Conservation (phyloP, 2,113 vertebrate species). For the Pachycephala philippinensis region DNA sequence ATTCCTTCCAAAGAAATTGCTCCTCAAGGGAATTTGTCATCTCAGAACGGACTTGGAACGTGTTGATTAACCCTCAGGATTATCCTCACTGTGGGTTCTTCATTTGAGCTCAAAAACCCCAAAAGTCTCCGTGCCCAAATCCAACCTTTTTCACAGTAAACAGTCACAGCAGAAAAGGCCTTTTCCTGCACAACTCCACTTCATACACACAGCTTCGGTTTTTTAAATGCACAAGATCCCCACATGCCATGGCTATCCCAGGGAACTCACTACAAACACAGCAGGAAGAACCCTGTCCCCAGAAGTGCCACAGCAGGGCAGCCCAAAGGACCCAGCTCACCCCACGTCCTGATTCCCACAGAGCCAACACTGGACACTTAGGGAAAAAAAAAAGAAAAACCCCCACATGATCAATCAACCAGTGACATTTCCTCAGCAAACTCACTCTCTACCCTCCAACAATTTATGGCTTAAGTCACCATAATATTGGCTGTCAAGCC, state of each 20-base stretch:
- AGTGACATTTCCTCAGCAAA: slow-evolving; percentile 41
- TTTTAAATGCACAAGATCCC: background rate
- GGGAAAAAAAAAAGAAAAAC: accelerated
- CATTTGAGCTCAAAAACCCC: background rate
- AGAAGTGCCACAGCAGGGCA: background rate
- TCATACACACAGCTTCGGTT: background rate
- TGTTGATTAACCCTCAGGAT: background rate
- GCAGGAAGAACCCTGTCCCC: background rate
- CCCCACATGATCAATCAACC: background rate
- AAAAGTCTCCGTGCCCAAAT: background rate
- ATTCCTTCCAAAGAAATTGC: background rate
- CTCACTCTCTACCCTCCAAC: slow-evolving; percentile 4
- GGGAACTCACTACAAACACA: background rate
- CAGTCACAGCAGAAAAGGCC: background rate
- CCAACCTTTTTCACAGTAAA: background rate
- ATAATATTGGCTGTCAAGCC: slow-evolving; percentile 46
- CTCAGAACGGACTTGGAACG: background rate
- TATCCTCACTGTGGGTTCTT: background rate
- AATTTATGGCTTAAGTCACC: slow-evolving; percentile 65
- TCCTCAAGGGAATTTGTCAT: background rate
- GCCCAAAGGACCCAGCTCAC: background rate
- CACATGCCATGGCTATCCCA: background rate
- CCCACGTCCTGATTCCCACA: background rate
- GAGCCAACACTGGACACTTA: background rate
- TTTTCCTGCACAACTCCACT: background rate